phyloP scores from a whole-genome alignment of 92 coral and sea anemone genomes.

The Porites lobata region DNA sequence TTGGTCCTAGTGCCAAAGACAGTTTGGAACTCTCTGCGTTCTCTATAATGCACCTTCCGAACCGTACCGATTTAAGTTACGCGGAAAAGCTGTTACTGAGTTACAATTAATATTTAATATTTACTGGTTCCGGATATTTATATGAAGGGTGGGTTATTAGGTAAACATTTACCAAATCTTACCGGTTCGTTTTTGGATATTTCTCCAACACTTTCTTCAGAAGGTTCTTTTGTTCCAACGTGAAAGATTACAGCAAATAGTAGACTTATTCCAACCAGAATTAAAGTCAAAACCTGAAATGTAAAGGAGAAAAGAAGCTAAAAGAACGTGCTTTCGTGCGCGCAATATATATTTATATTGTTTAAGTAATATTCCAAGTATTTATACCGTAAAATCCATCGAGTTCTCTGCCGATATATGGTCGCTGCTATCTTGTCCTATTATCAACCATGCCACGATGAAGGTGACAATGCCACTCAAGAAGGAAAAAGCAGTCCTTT shows the following conservation, averaged over 20 bases:
- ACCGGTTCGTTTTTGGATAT: not conserved
- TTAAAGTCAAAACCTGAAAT: constrained; percentile 7
- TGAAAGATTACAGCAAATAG: constrained; percentile 6
- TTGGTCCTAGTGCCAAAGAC: no score
- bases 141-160: no score
- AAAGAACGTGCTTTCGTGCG: not conserved
- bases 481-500: constrained; percentile 21
- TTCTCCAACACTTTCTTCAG: not conserved
- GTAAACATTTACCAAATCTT: not conserved
- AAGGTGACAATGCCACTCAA: not conserved
- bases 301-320: not conserved
- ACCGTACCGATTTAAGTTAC: no score
- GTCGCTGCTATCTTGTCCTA: constrained; percentile 2
- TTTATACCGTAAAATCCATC: constrained; percentile 13
- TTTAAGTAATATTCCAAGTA: not conserved
- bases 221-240: constrained; percentile 26
- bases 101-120: no score
- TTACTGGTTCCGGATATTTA: no score
- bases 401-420: constrained; percentile 9
- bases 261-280: not conserved
- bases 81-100: no score
- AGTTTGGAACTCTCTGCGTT: no score
- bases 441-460: constrained; percentile 3
- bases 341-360: no score
- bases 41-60: no score